These are phyloP conservation scores for Drosophila acutilabella DNA, from an alignment of 2,888 invertebrate species.

Conservation along the genomic window DNA sequence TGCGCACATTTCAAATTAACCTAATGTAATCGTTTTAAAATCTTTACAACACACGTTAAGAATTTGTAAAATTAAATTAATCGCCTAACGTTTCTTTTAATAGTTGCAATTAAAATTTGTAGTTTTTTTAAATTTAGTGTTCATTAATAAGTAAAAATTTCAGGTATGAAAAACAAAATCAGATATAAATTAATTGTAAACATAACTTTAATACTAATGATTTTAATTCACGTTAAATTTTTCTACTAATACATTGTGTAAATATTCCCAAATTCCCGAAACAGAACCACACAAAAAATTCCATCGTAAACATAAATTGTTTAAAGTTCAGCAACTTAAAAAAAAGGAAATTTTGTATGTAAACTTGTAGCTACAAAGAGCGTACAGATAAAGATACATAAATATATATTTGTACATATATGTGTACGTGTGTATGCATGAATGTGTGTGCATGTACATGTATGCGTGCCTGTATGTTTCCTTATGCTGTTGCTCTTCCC, in stretches of 20 bases:
- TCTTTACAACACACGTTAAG: too few species aligned
- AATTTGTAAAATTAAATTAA: too few species aligned
- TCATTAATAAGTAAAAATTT: too few species aligned
- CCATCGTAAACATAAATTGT: not conserved
- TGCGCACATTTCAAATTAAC: too few species aligned
- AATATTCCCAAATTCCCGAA: not conserved
- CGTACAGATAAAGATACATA: not conserved
- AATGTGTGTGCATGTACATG: not conserved
- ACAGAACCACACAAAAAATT: not conserved
- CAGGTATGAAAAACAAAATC: too few species aligned
- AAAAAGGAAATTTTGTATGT: not conserved
- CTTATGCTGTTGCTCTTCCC: slow-evolving; percentile 31
- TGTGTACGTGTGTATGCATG: not conserved
- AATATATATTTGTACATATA: not conserved
- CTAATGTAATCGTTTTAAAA: too few species aligned
- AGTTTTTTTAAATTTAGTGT: too few species aligned
- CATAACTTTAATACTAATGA: too few species aligned
- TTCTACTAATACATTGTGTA: not conserved
- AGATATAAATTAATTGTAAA: too few species aligned
- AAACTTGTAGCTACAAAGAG: not conserved
- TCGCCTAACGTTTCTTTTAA: too few species aligned
- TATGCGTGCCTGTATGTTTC: not conserved
- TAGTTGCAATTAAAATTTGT: too few species aligned
- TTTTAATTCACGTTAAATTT: too few species aligned
- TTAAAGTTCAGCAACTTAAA: not conserved